Evolutionary conservation across 2,113 vertebrate species (phyloP).

Genomic region (Trogon surrucura): DNA sequence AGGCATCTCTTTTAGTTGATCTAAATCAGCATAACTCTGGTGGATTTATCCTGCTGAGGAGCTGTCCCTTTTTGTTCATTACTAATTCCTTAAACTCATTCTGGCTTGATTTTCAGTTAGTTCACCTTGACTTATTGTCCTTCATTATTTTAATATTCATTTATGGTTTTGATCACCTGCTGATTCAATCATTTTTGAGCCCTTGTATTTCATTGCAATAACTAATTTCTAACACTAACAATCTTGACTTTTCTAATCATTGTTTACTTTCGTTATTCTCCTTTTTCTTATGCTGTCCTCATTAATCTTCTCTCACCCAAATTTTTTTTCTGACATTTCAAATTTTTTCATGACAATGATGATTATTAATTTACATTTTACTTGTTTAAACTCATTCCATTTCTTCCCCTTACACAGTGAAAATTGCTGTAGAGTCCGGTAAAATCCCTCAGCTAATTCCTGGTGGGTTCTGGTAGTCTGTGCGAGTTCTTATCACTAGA

Average conservation of each 20-base stretch:
- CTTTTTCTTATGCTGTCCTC: slow-evolving; percentile 32
- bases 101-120: slow-evolving; percentile 58
- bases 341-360: not conserved
- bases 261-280: slow-evolving; percentile 44
- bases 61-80: slow-evolving; percentile 35
- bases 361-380: slow-evolving; percentile 55
- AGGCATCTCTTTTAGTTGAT: not conserved
- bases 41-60: slow-evolving; percentile 58
- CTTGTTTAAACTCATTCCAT: slow-evolving; percentile 5
- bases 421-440: slow-evolving; percentile 39
- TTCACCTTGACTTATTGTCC: slow-evolving; percentile 68
- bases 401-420: slow-evolving; percentile 14
- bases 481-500: not conserved
- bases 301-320: slow-evolving; percentile 13
- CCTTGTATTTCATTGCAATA: slow-evolving; percentile 28
- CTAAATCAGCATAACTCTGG: slow-evolving; percentile 1
- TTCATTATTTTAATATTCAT: slow-evolving; percentile 67
- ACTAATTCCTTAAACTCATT: slow-evolving; percentile 54
- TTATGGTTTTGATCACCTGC: slow-evolving; percentile 61
- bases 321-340: slow-evolving; percentile 9
- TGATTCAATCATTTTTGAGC: slow-evolving; percentile 60
- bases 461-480: not conserved
- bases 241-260: slow-evolving; percentile 42
- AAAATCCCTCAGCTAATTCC: slow-evolving; percentile 57
- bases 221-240: slow-evolving; percentile 41